Percentiles rank a stretch among this genome's conserved stretches.
Conservation (phyloP, 2,888 invertebrate genomes). For the Nephrotoma flavescens region DNA sequence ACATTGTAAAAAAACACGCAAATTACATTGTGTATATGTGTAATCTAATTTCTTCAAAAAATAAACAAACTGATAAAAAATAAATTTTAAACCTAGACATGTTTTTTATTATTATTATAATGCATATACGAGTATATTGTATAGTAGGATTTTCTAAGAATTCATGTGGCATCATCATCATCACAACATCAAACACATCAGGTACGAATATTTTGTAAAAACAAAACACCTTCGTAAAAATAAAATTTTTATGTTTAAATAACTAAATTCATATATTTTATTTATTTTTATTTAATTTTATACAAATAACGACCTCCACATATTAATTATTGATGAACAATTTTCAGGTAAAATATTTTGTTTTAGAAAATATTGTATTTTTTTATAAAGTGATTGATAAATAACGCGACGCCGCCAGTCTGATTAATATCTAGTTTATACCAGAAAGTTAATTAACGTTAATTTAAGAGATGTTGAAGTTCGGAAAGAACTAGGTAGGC, state of each 20-base stretch:
- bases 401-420: no score
- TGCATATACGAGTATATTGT: background rate
- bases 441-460: no score
- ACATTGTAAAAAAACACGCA: background rate
- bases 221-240: background rate
- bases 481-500: no score
- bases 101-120: background rate
- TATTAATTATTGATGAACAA: background rate
- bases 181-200: background rate
- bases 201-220: background rate
- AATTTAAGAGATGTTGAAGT: no score
- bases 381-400: background rate
- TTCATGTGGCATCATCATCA: background rate
- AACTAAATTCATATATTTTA: background rate
- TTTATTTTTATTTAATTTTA: background rate
- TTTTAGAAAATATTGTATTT: background rate
- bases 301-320: background rate
- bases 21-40: background rate
- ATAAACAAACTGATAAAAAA: background rate
- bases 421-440: no score
- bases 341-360: background rate
- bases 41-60: background rate
- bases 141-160: background rate
- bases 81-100: background rate
- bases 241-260: background rate